Base-by-base conservation (phyloP, 2,797 vertebrate genomes). In the Syndactyla subalaris region DNA sequence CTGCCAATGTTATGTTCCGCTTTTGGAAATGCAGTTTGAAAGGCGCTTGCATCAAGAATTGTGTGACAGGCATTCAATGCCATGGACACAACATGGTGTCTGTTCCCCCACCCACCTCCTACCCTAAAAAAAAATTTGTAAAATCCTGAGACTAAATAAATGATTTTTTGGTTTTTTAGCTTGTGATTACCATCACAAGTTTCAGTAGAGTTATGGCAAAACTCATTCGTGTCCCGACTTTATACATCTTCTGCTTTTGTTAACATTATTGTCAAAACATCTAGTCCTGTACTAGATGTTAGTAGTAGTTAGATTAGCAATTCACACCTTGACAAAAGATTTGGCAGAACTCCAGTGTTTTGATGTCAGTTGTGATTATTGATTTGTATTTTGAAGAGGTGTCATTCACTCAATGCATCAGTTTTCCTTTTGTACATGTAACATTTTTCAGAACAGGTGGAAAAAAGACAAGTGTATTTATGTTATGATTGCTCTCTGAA, bases 311-410 rank as follows among this genome's bases (percentile, higher is more conserved):
- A 66, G 87, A 74, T 76, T 49, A 82, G 66, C 66, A 73, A 30
- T 76, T 86, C 48, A 66, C 70, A 79, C 39, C 73, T 92, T 89
- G 65, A 43, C 39, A 73, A 78, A 75, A 88, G 66, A 36, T 61
- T 74, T 87, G 72, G 83, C 79, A 87, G 81, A 58, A 59, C 63
- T 84, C 45, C 38, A 63, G 5, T 48, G 38, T 92, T 92, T 93
- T 92, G 79, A 74, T 94, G 83, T 63, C 80, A 92, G 89, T 73
- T 22, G 5, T 75, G 48, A 57, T 83, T 92, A 76, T 76, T 88
- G 82, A 86, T 94, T 91, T 86, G n/a, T 63, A 74, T 96, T 89
- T 93, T 86, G 89, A 90, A 93, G 92, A 87, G 41, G 11, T 48
- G 71, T 75, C 58, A 51, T 73, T 95, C 88, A 72, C 38, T 74